phyloP scores from a whole-genome alignment of 2,113 vertebrate genomes.

The Ageneiosus marmoratus region DNA sequence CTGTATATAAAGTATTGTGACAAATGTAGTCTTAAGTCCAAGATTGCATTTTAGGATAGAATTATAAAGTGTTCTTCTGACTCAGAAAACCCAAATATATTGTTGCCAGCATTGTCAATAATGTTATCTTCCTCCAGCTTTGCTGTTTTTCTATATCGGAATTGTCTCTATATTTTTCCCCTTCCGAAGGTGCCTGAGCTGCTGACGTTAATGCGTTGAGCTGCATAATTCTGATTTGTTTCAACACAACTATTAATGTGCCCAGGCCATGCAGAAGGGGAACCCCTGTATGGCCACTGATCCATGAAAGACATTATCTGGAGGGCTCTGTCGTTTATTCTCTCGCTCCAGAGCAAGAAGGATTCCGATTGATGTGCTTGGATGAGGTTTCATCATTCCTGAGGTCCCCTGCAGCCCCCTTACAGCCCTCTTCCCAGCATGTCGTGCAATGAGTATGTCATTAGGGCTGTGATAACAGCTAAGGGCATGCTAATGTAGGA shows the following conservation, averaged over 20 bases:
- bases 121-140: neutral
- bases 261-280: slow-evolving; percentile 83
- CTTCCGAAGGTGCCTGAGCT: slow-evolving; percentile 29
- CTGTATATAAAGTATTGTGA: no score
- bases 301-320: slow-evolving; percentile 90
- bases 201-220: slow-evolving; percentile 75
- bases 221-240: slow-evolving; percentile 87
- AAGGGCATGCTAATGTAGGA: slow-evolving; percentile 79
- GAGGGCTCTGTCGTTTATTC: slow-evolving; percentile 81
- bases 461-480: slow-evolving; percentile 85
- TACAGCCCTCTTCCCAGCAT: slow-evolving; percentile 87
- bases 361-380: slow-evolving; percentile 80
- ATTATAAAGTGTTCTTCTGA: neutral
- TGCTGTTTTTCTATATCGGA: neutral
- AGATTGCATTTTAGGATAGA: neutral
- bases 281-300: slow-evolving; percentile 84
- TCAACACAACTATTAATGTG: slow-evolving; percentile 91
- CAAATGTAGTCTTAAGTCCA: neutral
- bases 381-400: slow-evolving; percentile 83
- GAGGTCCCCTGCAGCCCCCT: slow-evolving; percentile 81
- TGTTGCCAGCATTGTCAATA: neutral
- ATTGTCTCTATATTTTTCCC: neutral
- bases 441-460: slow-evolving; percentile 82
- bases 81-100: neutral
- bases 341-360: neutral